phyloP scores from a whole-genome alignment of 1,140 invertebrate genomes.

The Argopecten irradians region DNA sequence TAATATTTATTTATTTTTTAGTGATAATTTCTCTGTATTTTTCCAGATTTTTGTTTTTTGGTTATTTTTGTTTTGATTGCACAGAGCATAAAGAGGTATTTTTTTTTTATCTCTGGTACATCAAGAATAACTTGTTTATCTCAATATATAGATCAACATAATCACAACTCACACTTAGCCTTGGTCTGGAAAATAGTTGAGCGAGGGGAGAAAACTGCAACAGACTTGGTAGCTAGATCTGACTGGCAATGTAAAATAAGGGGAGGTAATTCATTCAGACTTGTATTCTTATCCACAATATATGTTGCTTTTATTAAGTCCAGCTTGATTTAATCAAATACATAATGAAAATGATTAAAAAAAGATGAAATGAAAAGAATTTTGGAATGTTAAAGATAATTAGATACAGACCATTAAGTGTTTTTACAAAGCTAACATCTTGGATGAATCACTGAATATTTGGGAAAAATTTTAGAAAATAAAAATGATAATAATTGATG shows the following conservation, averaged over 20 bases:
- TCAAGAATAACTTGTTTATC: background rate
- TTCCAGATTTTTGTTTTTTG: background rate
- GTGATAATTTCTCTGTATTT: background rate
- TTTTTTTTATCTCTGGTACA: too few relatives aligned
- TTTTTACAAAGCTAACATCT: background rate
- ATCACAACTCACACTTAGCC: too few relatives aligned
- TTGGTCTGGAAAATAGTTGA: background rate
- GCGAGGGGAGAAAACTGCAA: background rate
- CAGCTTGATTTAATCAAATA: background rate
- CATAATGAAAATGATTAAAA: background rate
- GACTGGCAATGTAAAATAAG: background rate
- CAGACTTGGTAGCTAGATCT: background rate
- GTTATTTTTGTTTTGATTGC: conserved; percentile 23
- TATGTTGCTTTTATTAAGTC: background rate
- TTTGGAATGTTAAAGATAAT: background rate
- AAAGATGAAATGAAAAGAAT: background rate
- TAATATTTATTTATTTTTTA: background rate
- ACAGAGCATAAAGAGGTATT: background rate
- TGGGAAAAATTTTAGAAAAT: background rate
- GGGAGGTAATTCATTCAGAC: background rate
- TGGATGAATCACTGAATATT: background rate
- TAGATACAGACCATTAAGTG: background rate
- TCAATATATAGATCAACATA: too few relatives aligned
- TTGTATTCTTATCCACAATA: background rate
- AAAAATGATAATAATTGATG: background rate